These are phyloP conservation scores for Protodeltote pygarga DNA, from an alignment of 2,888 invertebrate species.

Conservation along the genomic window DNA sequence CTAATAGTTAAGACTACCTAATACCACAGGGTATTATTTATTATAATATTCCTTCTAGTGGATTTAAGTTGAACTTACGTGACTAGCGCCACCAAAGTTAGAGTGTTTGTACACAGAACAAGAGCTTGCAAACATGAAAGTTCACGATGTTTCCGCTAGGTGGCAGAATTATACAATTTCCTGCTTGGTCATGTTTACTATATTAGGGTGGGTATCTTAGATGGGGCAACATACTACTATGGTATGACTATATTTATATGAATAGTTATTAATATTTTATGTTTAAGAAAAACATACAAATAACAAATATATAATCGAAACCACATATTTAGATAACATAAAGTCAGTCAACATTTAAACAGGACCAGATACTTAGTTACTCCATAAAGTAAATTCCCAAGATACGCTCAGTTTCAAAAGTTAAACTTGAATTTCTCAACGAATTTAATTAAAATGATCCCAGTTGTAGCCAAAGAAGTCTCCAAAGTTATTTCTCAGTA, in stretches of 20 bases:
- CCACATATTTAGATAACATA: too few relatives aligned
- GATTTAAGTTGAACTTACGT: neutral
- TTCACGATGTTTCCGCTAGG: slow-evolving; percentile 20
- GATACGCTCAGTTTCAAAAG: slow-evolving; percentile 50
- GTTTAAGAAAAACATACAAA: too few relatives aligned
- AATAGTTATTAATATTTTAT: too few relatives aligned
- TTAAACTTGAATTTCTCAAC: slow-evolving; percentile 56
- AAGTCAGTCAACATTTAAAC: slow-evolving; percentile 10
- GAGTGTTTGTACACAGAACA: neutral
- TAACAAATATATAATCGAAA: too few relatives aligned
- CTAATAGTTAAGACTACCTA: too few relatives aligned
- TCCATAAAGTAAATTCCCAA: slow-evolving; percentile 41
- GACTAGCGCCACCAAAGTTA: slow-evolving; percentile 20
- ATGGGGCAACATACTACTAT: too few relatives aligned
- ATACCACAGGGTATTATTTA: too few relatives aligned
- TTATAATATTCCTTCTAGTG: slow-evolving; percentile 27
- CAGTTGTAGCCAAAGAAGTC: slow-evolving; percentile 50
- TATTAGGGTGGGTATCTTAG: too few relatives aligned
- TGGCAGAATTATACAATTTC: slow-evolving; percentile 3
- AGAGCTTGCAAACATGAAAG: neutral
- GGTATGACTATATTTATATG: too few relatives aligned
- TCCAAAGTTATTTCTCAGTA: slow-evolving; percentile 63
- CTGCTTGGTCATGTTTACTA: too few relatives aligned
- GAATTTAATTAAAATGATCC: slow-evolving; percentile 76
- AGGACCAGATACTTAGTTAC: slow-evolving; percentile 13